Evolutionary conservation across 2,888 invertebrate genomes (phyloP).

Genomic region (Heliconius hortense): DNA sequence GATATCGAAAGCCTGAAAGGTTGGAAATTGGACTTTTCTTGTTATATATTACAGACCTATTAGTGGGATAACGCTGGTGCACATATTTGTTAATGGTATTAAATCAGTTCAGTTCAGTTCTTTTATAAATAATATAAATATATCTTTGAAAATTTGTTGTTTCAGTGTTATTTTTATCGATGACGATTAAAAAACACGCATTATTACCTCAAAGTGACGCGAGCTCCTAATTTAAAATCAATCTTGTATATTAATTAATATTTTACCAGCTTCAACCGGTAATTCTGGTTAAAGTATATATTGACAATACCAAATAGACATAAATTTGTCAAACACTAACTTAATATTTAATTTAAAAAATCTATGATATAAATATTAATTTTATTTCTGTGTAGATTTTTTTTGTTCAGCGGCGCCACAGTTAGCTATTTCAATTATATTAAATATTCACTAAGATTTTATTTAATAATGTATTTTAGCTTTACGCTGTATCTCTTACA

Average conservation of each 20-base stretch:
- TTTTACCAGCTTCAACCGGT: slow-evolving; percentile 26
- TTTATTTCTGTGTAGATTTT: too few relatives aligned
- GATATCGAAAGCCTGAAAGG: neutral
- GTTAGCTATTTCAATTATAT: too few relatives aligned
- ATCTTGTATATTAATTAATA: slow-evolving; percentile 30
- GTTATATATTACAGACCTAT: neutral
- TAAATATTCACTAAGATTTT: too few relatives aligned
- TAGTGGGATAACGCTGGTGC: neutral
- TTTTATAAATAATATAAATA: neutral
- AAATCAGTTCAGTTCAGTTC: too few relatives aligned
- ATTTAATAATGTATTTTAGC: too few relatives aligned
- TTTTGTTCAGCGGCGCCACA: too few relatives aligned
- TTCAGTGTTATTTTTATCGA: slow-evolving; percentile 6
- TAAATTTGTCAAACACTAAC: neutral
- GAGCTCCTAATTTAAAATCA: slow-evolving; percentile 26
- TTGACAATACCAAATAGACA: neutral
- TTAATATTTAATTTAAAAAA: neutral
- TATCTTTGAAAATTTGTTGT: neutral
- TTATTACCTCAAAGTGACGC: neutral
- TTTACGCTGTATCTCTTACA: too few relatives aligned
- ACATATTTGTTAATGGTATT: neutral
- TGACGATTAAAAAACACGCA: neutral
- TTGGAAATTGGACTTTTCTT: too few relatives aligned
- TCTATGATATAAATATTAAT: too few relatives aligned
- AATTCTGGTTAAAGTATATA: slow-evolving; percentile 26